phyloP scores from a whole-genome alignment of 2,888 invertebrate genomes.

The Amblyteles armatorius region DNA sequence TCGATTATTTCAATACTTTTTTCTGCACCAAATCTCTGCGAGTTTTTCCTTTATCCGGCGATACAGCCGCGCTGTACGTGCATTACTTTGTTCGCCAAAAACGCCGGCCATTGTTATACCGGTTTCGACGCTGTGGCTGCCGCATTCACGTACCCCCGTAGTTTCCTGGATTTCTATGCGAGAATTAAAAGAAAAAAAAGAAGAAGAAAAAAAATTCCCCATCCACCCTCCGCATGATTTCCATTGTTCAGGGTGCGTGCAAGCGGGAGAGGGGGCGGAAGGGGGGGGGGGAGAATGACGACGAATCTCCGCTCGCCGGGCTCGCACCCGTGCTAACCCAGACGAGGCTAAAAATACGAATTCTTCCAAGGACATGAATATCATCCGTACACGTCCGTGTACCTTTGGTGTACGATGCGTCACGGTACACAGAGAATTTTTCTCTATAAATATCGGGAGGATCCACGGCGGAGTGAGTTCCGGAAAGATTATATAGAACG shows the following conservation, averaged over 20 bases:
- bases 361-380: slow-evolving; percentile 40
- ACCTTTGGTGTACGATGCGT: no score
- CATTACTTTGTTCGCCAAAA: slow-evolving; percentile 9
- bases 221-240: slow-evolving; percentile 9
- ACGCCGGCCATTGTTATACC: slow-evolving; percentile 47
- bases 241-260: slow-evolving; percentile 51
- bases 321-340: slow-evolving; percentile 17
- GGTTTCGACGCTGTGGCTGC: slow-evolving; percentile 30
- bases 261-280: background rate
- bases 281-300: slow-evolving; percentile 26
- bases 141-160: slow-evolving; percentile 23
- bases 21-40: slow-evolving; percentile 29
- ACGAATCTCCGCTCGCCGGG: background rate
- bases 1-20: background rate
- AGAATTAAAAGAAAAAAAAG: slow-evolving; percentile 37
- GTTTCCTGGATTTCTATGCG: slow-evolving; percentile 52
- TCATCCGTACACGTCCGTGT: background rate
- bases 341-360: slow-evolving; percentile 45
- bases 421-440: background rate
- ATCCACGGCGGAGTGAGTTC: no score
- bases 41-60: slow-evolving; percentile 27
- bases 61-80: background rate
- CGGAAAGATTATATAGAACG: slow-evolving; percentile 29
- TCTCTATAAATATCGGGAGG: slow-evolving; percentile 6
- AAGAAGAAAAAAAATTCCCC: slow-evolving; percentile 2